A percentile compares a stretch with the other conserved stretches of the same genome.
phyloP scores from a whole-genome alignment of 1,140 invertebrate species.

The Bombus pyrosoma region DNA sequence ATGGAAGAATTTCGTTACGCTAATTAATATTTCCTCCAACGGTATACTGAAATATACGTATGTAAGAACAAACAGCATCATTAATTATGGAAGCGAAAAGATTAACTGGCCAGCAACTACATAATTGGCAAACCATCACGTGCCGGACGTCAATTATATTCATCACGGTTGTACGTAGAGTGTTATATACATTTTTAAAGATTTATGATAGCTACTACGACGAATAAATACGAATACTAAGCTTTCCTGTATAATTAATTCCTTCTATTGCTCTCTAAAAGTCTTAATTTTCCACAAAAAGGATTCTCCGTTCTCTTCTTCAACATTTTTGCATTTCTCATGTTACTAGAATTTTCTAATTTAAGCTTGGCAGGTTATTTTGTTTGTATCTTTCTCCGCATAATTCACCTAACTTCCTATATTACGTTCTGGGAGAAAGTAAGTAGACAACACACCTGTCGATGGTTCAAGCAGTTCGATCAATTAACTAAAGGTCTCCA shows the following conservation, averaged over 20 bases:
- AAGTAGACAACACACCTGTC: background rate
- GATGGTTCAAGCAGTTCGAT: background rate
- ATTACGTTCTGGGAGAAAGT: background rate
- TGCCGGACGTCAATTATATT: background rate
- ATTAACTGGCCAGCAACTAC: background rate
- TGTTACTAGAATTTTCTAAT: background rate
- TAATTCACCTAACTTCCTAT: background rate
- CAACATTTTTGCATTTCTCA: background rate
- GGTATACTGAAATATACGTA: background rate
- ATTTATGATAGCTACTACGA: background rate
- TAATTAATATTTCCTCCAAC: background rate
- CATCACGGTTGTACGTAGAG: background rate
- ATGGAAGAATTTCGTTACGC: slow-evolving; percentile 2
- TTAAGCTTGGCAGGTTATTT: background rate
- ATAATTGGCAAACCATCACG: background rate
- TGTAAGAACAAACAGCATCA: background rate
- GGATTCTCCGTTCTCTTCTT: background rate
- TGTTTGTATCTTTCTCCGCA: background rate
- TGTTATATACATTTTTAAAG: background rate
- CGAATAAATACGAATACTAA: too few relatives aligned
- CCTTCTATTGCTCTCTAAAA: background rate
- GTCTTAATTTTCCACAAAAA: too few relatives aligned
- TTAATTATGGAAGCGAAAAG: background rate
- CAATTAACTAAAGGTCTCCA: background rate
- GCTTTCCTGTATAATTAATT: too few relatives aligned